These are phyloP conservation scores for Carcina quercana DNA, from an alignment of 2,888 invertebrate genomes.

Conservation along the genomic window DNA sequence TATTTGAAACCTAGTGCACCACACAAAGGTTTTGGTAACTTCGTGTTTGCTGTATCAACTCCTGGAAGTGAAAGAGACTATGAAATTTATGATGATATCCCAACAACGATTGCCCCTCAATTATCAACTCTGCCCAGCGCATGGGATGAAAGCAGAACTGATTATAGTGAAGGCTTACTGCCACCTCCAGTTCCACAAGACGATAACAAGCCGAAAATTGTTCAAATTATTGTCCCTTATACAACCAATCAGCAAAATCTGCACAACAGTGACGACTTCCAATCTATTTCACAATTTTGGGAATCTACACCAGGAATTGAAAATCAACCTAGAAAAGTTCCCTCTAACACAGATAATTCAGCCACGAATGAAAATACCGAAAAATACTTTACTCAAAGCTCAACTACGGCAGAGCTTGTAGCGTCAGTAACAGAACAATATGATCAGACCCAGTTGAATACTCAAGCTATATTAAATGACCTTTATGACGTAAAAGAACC, in stretches of 20 bases:
- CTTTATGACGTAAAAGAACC: conserved; percentile 65
- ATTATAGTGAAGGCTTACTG: conserved; percentile 33
- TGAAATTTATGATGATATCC: conserved; percentile 58
- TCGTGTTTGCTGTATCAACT: conserved; percentile 42
- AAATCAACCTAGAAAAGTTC: conserved; percentile 66
- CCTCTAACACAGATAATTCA: conserved; percentile 40
- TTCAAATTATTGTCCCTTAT: conserved; percentile 89
- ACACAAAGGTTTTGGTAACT: conserved; percentile 68
- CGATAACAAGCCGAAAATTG: conserved; percentile 75
- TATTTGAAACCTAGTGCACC: conserved; percentile 68
- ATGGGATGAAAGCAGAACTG: conserved; percentile 45
- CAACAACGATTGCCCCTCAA: conserved; percentile 38
- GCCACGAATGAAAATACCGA: conserved; percentile 31
- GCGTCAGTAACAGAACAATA: conserved; percentile 54
- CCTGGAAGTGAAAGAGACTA: conserved; percentile 46
- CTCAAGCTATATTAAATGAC: conserved; percentile 45
- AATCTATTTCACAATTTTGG: conserved; percentile 62
- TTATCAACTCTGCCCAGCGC: conserved; percentile 26
- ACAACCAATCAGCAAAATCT: conserved; percentile 65
- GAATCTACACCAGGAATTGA: conserved; percentile 38
- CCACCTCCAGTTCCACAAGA: conserved; percentile 29
- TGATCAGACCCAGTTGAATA: conserved; percentile 63
- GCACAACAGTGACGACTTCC: conserved; percentile 28
- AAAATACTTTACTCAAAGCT: conserved; percentile 32
- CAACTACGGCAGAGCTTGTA: conserved; percentile 39